Conservation (phyloP, 2,888 invertebrate genomes). For the Agrotis segetum region DNA sequence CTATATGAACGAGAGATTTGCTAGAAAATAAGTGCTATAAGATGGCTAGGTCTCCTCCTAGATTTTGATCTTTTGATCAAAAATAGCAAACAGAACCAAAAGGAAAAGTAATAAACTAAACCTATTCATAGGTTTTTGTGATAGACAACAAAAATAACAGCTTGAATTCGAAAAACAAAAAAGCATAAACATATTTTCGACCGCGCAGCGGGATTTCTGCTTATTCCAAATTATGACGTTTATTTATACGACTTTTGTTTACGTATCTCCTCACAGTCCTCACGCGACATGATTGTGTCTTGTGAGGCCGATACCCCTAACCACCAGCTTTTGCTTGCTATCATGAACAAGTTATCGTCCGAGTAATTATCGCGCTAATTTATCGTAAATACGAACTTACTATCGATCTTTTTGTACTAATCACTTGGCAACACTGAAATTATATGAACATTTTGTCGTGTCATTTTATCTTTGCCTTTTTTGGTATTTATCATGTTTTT, state of each 20-base stretch:
- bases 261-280: not conserved
- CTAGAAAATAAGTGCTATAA: not conserved
- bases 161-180: not conserved
- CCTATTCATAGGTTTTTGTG: not conserved
- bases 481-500: conserved; percentile 2
- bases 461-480: conserved; percentile 18
- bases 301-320: conserved; percentile 9
- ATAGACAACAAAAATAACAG: no score
- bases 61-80: not conserved
- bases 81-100: not conserved
- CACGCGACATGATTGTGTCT: conserved; percentile 1
- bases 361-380: conserved; percentile 26
- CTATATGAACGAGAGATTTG: not conserved
- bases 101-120: not conserved
- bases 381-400: conserved; percentile 38
- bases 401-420: conserved; percentile 25
- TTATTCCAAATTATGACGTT: conserved; percentile 9
- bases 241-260: conserved; percentile 5
- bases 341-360: conserved; percentile 32
- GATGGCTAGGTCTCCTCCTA: no score
- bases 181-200: not conserved
- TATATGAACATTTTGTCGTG: not conserved
- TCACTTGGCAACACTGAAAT: conserved; percentile 36
- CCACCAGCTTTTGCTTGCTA: conserved; percentile 23
- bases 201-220: not conserved